Percentiles rank a stretch among this genome's conserved stretches.
Conservation (phyloP, 1,140 invertebrate genomes). For the Branchinecta lynchi region DNA sequence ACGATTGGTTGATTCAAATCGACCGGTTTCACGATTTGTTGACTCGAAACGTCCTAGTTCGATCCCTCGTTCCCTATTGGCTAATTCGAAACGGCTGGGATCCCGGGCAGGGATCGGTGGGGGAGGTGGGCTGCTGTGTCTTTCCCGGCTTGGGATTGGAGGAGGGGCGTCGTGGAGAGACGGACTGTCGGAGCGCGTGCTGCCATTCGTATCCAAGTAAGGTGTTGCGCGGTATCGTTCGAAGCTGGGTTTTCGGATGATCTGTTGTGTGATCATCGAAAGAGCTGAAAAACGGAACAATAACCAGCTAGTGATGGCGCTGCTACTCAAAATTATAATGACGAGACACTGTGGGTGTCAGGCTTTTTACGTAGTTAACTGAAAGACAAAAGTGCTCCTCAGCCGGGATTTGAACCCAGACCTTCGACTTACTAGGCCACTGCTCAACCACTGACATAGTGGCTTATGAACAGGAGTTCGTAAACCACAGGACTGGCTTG, state of each 20-base stretch:
- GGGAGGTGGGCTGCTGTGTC: slow-evolving; percentile 18
- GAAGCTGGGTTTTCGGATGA: slow-evolving; percentile 68
- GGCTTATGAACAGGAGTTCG: too few relatives aligned
- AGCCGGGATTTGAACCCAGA: too few relatives aligned
- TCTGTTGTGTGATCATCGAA: slow-evolving; percentile 47
- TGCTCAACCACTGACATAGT: too few relatives aligned
- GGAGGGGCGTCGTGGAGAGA: slow-evolving; percentile 28
- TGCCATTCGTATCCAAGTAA: slow-evolving; percentile 67
- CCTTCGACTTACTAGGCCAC: too few relatives aligned
- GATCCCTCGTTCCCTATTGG: background rate
- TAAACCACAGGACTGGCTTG: too few relatives aligned
- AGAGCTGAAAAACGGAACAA: slow-evolving; percentile 24
- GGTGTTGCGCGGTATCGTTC: slow-evolving; percentile 67
- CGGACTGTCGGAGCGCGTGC: slow-evolving; percentile 73
- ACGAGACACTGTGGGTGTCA: too few relatives aligned
- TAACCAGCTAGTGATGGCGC: too few relatives aligned
- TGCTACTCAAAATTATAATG: too few relatives aligned
- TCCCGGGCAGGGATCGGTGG: slow-evolving; percentile 12
- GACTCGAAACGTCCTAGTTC: background rate
- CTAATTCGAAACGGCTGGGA: background rate
- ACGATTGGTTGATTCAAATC: background rate
- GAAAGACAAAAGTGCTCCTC: too few relatives aligned
- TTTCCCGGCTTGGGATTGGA: slow-evolving; percentile 19
- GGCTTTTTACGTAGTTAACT: too few relatives aligned
- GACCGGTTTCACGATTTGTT: background rate